phyloP scores from a whole-genome alignment of 1,140 invertebrate genomes.

The Coptotermes formosanus region DNA sequence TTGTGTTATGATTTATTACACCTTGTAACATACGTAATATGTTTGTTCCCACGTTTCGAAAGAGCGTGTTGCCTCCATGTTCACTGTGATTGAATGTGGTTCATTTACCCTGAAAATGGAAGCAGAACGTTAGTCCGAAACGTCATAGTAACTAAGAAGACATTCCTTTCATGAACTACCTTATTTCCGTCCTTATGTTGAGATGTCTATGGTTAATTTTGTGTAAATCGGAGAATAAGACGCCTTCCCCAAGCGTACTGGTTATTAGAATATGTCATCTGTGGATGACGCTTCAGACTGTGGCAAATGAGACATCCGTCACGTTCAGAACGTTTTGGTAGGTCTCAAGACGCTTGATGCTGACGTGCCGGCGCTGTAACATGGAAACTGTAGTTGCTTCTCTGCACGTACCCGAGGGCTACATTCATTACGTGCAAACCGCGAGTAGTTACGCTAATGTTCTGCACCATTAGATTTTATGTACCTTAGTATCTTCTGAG shows the following conservation, averaged over 20 bases:
- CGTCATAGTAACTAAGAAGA: too few relatives aligned
- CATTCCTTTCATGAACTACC: too few relatives aligned
- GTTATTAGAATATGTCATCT: neutral
- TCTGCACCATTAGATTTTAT: neutral
- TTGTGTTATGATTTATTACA: too few relatives aligned
- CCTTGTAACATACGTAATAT: too few relatives aligned
- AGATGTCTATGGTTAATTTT: too few relatives aligned
- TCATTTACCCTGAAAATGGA: too few relatives aligned
- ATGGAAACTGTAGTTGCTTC: neutral
- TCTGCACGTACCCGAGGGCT: neutral
- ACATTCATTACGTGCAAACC: neutral
- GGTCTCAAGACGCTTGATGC: neutral
- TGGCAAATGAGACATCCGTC: neutral
- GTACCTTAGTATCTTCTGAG: neutral
- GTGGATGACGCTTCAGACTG: neutral
- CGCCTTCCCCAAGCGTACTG: neutral
- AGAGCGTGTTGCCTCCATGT: too few relatives aligned
- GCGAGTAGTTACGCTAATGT: neutral
- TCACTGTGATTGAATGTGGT: too few relatives aligned
- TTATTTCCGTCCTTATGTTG: too few relatives aligned
- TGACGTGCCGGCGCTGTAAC: neutral
- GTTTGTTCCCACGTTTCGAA: too few relatives aligned
- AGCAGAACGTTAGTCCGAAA: too few relatives aligned
- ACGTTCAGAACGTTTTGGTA: neutral
- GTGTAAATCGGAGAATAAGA: too few relatives aligned